phyloP scores from a whole-genome alignment of 2,888 invertebrate species.

The Tromatobia lineatoria region DNA sequence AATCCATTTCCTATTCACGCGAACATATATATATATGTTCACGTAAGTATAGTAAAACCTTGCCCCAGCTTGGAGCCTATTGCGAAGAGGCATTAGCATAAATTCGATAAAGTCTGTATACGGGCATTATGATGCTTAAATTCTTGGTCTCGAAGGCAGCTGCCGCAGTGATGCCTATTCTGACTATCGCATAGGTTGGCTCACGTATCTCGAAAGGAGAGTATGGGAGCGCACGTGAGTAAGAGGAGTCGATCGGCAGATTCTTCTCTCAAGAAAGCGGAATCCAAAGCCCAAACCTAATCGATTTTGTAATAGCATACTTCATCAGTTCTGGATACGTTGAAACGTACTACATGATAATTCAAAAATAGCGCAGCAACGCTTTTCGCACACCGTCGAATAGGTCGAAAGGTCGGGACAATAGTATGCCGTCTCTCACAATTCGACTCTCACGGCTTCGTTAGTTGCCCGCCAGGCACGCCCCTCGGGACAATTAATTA shows the following conservation, averaged over 20 bases:
- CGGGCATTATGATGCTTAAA: conserved; percentile 73
- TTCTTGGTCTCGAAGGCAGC: conserved; percentile 67
- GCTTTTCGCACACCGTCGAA: conserved; percentile 17
- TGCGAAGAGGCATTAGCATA: conserved; percentile 75
- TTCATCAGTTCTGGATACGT: conserved; percentile 57
- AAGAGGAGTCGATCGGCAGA: conserved; percentile 35
- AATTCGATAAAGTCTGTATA: conserved; percentile 72
- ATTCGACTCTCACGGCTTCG: conserved; percentile 41
- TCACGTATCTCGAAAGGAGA: conserved; percentile 44
- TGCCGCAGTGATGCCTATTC: conserved; percentile 47
- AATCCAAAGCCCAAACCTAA: conserved; percentile 32
- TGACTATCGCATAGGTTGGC: conserved; percentile 39
- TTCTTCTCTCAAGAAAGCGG: conserved; percentile 51
- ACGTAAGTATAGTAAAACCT: not conserved
- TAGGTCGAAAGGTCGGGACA: conserved; percentile 60
- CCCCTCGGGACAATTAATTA: conserved; percentile 26
- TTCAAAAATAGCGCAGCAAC: conserved; percentile 56
- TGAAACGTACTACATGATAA: conserved; percentile 56
- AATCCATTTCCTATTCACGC: conserved; percentile 66
- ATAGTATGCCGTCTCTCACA: conserved; percentile 37
- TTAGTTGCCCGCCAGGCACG: conserved; percentile 33
- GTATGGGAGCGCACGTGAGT: conserved; percentile 49
- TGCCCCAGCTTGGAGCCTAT: conserved; percentile 16
- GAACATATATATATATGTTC: conserved; percentile 4
- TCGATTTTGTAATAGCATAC: conserved; percentile 66